Percentiles rank a stretch among this genome's conserved stretches.
Conservation (phyloP, 2,888 invertebrate species). For the Allophyes oxyacanthae region DNA sequence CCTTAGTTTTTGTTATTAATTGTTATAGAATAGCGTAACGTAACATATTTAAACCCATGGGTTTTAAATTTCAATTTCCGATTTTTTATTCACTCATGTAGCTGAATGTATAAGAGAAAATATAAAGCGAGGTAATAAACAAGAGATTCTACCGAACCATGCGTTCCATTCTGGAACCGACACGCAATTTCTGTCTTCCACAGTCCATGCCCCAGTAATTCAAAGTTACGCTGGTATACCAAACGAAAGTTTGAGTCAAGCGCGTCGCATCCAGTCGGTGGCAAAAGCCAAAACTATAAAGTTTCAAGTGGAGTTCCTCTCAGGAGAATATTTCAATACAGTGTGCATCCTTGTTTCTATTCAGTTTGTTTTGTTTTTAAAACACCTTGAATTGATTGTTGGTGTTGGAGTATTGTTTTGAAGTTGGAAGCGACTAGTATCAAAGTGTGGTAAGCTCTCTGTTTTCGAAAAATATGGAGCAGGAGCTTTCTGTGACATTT, state of each 20-base stretch:
- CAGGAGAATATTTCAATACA: constrained; percentile 43
- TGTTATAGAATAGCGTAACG: no score
- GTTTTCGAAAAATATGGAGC: no score
- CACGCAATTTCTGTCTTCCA: constrained; percentile 18
- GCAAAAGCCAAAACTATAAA: constrained; percentile 49
- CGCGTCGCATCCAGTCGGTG: constrained; percentile 15
- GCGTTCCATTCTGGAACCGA: constrained; percentile 15
- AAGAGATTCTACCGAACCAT: constrained; percentile 5
- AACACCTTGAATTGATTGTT: constrained; percentile 32
- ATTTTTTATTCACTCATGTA: no score
- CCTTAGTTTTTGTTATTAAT: no score
- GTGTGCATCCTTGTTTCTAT: constrained; percentile 24
- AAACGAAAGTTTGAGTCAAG: constrained; percentile 34
- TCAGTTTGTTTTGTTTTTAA: constrained; percentile 29
- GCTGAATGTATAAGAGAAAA: no score
- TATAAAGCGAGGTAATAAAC: background rate
- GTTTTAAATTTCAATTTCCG: no score
- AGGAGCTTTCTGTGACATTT: no score
- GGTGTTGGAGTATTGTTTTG: constrained; percentile 8
- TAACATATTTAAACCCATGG: no score
- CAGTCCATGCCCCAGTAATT: constrained; percentile 24
- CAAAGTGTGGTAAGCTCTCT: no score
- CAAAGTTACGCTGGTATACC: constrained; percentile 36
- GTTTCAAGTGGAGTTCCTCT: constrained; percentile 42
- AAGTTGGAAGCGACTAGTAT: background rate